These are phyloP conservation scores for Eleginops maclovinus DNA, from an alignment of 2,113 vertebrate genomes.

Conservation along the genomic window DNA sequence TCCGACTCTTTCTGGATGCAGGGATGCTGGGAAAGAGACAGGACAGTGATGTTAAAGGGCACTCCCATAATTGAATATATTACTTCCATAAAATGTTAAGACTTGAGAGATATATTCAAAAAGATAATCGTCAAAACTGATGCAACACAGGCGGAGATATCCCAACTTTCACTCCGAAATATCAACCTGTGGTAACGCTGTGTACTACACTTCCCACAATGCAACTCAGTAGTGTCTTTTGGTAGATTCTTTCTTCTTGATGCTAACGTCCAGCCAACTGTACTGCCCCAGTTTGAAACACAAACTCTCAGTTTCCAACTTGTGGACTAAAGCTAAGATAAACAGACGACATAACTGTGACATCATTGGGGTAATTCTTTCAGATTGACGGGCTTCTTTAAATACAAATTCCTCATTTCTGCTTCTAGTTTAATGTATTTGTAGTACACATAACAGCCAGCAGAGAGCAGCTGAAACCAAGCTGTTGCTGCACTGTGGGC, in stretches of 20 bases:
- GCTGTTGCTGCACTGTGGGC: neutral
- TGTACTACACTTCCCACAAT: neutral
- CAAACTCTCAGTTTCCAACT: neutral
- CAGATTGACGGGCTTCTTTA: neutral
- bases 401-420: neutral
- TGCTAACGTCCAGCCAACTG: neutral
- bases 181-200: neutral
- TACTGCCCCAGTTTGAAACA: neutral
- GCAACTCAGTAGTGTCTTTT: neutral
- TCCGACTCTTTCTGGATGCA: slow-evolving; percentile 93
- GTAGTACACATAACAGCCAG: slow-evolving; percentile 25
- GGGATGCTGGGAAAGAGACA: slow-evolving; percentile 84
- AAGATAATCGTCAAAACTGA: neutral
- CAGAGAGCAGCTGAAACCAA: slow-evolving; percentile 44
- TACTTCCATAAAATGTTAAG: neutral
- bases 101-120: neutral
- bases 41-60: neutral
- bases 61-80: neutral
- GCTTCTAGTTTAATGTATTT: neutral
- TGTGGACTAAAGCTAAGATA: neutral
- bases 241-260: neutral
- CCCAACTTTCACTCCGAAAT: too few species aligned
- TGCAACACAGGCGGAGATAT: neutral
- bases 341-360: slow-evolving; percentile 2
- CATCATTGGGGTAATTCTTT: neutral